A percentile compares a stretch with the other conserved stretches of the same genome.
Evolutionary conservation across 1,140 invertebrate species (phyloP).

Genomic region (Rhizoglyphus robini): DNA sequence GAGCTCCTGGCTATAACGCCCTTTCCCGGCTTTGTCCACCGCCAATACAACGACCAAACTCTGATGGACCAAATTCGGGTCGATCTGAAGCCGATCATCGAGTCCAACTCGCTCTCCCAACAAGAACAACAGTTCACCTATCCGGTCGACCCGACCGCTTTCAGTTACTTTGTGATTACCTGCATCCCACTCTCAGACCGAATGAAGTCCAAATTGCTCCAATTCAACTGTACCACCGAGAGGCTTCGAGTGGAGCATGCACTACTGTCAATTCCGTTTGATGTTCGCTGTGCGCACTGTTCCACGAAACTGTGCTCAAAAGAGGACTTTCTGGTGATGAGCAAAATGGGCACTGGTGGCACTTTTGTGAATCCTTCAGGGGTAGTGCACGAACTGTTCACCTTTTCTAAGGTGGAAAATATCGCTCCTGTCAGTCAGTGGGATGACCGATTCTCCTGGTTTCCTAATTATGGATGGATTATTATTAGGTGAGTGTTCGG

Average conservation of each 20-base stretch:
- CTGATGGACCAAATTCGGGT: no score
- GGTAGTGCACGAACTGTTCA: slow-evolving; percentile 64
- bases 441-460: slow-evolving; percentile 62
- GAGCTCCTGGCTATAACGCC: background rate
- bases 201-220: slow-evolving; percentile 45
- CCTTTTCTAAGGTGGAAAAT: slow-evolving; percentile 44
- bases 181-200: slow-evolving; percentile 51
- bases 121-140: slow-evolving; percentile 22
- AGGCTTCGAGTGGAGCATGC: slow-evolving; percentile 49
- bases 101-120: no score
- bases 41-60: no score
- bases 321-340: slow-evolving; percentile 62
- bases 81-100: no score
- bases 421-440: slow-evolving; percentile 42
- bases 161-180: slow-evolving; percentile 63
- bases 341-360: slow-evolving; percentile 58
- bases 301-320: slow-evolving; percentile 46
- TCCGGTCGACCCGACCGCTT: slow-evolving; percentile 48
- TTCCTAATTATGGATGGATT: slow-evolving; percentile 73
- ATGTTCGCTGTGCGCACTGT: slow-evolving; percentile 52
- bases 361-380: slow-evolving; percentile 68
- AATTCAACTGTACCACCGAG: slow-evolving; percentile 48
- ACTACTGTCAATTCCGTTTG: slow-evolving; percentile 45
- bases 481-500: slow-evolving; percentile 39
- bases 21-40: no score